These are phyloP conservation scores for Clarias macrocephalus DNA, from an alignment of 2,113 vertebrate genomes.

Conservation along the genomic window DNA sequence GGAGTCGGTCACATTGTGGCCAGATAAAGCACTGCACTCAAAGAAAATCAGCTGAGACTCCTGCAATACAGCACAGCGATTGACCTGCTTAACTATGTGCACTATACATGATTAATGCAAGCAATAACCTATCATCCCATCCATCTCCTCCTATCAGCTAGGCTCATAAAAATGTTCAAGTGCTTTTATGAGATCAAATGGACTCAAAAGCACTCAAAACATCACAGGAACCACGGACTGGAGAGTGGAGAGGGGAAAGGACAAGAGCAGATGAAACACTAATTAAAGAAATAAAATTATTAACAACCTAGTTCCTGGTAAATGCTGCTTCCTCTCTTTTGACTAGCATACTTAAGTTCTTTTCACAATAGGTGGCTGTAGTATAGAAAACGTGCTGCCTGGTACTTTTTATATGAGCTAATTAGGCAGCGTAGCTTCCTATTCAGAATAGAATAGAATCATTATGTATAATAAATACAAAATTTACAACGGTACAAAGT, in stretches of 20 bases:
- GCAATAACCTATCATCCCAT: neutral
- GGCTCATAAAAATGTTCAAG: neutral
- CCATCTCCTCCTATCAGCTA: neutral
- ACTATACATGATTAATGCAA: neutral
- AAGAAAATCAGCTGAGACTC: slow-evolving; percentile 83
- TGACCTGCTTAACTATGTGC: neutral
- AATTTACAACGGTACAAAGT: neutral
- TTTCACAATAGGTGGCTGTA: neutral
- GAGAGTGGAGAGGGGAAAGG: slow-evolving; percentile 9
- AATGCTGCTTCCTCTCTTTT: neutral
- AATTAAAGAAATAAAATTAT: neutral
- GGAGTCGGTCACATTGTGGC: slow-evolving; percentile 77
- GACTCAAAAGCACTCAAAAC: slow-evolving; percentile 24
- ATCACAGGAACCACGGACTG: slow-evolving; percentile 35
- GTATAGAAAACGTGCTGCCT: neutral
- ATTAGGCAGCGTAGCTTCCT: neutral
- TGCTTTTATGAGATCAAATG: slow-evolving; percentile 9
- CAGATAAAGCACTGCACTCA: slow-evolving; percentile 88
- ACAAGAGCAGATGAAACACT: neutral
- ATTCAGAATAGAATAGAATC: neutral
- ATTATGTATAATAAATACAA: neutral
- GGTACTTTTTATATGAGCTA: neutral
- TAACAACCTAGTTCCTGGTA: neutral
- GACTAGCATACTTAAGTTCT: neutral
- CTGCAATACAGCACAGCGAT: slow-evolving; percentile 61